phyloP scores from a whole-genome alignment of 2,113 vertebrate species.

The Podarcis raffonei region DNA sequence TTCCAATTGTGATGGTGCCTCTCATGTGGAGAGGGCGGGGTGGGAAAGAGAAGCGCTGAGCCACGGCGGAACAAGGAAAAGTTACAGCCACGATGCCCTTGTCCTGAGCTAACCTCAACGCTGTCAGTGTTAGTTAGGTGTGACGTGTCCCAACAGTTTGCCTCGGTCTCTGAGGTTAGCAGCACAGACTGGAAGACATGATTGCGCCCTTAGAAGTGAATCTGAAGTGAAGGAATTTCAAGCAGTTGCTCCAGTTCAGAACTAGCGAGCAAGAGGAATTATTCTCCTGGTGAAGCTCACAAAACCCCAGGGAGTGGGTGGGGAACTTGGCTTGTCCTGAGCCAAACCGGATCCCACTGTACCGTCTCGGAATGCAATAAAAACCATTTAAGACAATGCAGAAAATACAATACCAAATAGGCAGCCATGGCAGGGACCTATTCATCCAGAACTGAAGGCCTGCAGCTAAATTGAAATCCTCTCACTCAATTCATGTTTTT shows the following conservation, averaged over 20 bases:
- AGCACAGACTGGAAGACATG: fast-evolving
- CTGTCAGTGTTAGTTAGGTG: fast-evolving
- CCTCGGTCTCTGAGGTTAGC: not conserved
- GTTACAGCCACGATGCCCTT: not conserved
- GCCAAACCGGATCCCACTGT: not conserved
- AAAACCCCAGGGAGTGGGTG: not conserved
- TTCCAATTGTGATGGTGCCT: constrained; percentile 24
- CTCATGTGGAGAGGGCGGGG: not conserved
- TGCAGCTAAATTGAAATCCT: too few relatives aligned
- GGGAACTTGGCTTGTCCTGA: not conserved
- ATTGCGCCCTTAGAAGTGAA: not conserved
- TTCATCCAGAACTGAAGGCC: too few relatives aligned
- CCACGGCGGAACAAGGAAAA: fast-evolving
- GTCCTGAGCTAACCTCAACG: constrained; percentile 58
- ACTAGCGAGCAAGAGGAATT: not conserved
- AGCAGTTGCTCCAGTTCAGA: not conserved
- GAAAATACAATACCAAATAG: too few relatives aligned
- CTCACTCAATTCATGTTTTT: too few relatives aligned
- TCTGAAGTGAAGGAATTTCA: not conserved
- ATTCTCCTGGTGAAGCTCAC: not conserved
- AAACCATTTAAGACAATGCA: too few relatives aligned
- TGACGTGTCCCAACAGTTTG: not conserved
- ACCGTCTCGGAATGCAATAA: too few relatives aligned
- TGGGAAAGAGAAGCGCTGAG: constrained; percentile 16
- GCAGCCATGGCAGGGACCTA: too few relatives aligned